A percentile compares a stretch with the other conserved stretches of the same genome.
Conservation (phyloP, 2,888 invertebrate genomes). For the Pandemis heparana region DNA sequence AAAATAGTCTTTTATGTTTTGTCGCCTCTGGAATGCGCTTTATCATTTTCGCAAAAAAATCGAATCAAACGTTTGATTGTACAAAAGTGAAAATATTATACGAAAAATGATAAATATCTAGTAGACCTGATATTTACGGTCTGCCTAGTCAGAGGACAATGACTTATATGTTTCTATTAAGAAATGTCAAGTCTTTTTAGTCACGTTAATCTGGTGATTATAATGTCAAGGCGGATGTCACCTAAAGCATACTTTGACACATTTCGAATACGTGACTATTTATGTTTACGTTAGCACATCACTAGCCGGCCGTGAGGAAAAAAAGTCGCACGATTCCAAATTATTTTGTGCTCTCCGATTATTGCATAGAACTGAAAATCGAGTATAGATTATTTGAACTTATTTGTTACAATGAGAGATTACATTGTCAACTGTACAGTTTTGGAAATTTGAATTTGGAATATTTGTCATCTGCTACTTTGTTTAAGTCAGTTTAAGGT, state of each 20-base stretch:
- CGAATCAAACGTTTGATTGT: constrained; percentile 9
- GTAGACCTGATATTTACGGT: constrained; percentile 18
- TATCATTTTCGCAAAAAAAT: constrained; percentile 30
- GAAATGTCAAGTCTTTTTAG: constrained; percentile 63
- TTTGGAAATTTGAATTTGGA: constrained; percentile 42
- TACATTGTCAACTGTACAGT: constrained; percentile 44
- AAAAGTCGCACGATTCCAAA: constrained; percentile 23
- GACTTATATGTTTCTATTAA: constrained; percentile 64
- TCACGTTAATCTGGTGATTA: constrained; percentile 73
- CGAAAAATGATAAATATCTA: constrained; percentile 23
- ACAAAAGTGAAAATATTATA: neutral
- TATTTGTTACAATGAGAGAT: constrained; percentile 42
- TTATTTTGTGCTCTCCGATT: neutral
- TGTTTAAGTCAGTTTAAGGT: constrained; percentile 26
- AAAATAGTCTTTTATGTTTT: constrained; percentile 49
- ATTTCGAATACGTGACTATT: constrained; percentile 66
- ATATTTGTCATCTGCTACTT: constrained; percentile 36
- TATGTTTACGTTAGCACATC: constrained; percentile 70
- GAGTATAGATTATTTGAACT: neutral
- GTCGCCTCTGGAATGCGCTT: constrained; percentile 23
- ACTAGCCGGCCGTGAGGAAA: constrained; percentile 55
- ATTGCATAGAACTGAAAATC: constrained; percentile 27
- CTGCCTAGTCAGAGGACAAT: constrained; percentile 54
- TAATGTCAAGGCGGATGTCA: constrained; percentile 70
- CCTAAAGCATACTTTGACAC: constrained; percentile 72